phyloP scores from a whole-genome alignment of 1,140 invertebrate genomes.

The Apis mellifera region Amel_HAv3.1 CM009942.2:4858001-4858500 shows the following conservation, averaged over 20 bases:
- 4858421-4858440: conserved; percentile 67
- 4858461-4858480: conserved; percentile 81
- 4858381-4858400: not conserved
- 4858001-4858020: conserved; percentile 27
- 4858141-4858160: conserved; percentile 31
- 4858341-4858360: conserved; percentile 43
- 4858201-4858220: conserved; percentile 47
- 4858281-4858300: conserved; percentile 4
- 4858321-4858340: not conserved
- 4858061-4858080: not conserved
- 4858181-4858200: conserved; percentile 55
- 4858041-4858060: conserved; percentile 19
- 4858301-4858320: not conserved
- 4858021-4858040: not conserved
- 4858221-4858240: conserved; percentile 30
- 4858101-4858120: not conserved
- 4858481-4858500: conserved; percentile 77
- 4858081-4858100: conserved; percentile 1
- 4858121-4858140: not conserved
- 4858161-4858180: conserved; percentile 64
- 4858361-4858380: conserved; percentile 48
- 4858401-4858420: not conserved
- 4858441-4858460: conserved; percentile 78
- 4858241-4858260: conserved; percentile 16
- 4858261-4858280: not conserved